Percentiles rank a stretch among this genome's conserved stretches.
Evolutionary conservation across 2,888 invertebrate genomes (phyloP).

Genomic region (Torymus texanus): DNA sequence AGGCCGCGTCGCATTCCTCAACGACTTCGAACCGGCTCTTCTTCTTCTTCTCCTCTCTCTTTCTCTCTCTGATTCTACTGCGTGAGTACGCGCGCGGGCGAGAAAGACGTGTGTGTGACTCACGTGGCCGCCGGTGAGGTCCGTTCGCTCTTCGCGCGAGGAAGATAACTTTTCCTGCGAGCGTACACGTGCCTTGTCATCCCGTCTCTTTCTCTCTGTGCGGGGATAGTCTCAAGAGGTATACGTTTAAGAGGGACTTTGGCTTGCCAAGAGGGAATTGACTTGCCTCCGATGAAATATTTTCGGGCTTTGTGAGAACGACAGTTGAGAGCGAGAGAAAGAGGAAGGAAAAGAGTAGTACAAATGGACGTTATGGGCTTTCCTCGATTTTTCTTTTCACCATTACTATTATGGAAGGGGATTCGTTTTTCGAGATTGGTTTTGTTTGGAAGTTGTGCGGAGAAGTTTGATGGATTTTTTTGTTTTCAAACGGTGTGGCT

Average conservation of each 20-base stretch:
- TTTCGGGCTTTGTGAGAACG: neutral
- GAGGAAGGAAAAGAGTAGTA: no score
- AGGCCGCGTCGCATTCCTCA: conserved; percentile 56
- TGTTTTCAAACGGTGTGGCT: no score
- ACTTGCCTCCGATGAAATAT: conserved; percentile 37
- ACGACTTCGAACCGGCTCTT: conserved; percentile 54
- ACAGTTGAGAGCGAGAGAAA: no score
- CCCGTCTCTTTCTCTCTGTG: no score
- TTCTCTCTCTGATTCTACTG: conserved; percentile 44
- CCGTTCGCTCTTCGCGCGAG: conserved; percentile 9
- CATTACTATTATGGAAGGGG: no score
- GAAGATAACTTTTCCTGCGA: conserved; percentile 36
- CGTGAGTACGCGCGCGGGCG: neutral
- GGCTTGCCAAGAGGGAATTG: conserved; percentile 2
- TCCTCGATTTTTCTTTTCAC: no score
- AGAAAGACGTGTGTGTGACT: conserved; percentile 43
- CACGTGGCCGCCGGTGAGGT: conserved; percentile 38
- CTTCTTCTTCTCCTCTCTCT: conserved; percentile 47
- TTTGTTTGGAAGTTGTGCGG: no score
- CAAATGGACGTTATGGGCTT: no score
- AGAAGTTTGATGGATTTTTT: no score
- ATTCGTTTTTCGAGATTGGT: no score
- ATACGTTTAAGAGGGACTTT: conserved; percentile 1
- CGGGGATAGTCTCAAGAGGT: no score
- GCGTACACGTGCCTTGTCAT: no score